These are phyloP conservation scores for Boloria euphrosyne DNA, from an alignment of 2,888 invertebrate genomes.

Conservation along the genomic window DNA sequence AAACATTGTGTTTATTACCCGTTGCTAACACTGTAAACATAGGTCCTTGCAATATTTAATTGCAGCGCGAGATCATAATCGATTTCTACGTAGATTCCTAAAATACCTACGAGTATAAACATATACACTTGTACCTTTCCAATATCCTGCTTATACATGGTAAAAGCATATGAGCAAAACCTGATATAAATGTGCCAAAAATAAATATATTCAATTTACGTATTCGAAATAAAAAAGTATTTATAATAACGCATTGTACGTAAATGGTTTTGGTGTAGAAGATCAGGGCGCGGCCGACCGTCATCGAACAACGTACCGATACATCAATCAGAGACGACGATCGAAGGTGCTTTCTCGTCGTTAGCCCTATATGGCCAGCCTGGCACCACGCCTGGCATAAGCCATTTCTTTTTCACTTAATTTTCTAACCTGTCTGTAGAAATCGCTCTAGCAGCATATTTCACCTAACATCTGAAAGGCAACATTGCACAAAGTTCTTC, in stretches of 20 bases:
- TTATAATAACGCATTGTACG: slow-evolving; percentile 27
- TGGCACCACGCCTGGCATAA: slow-evolving; percentile 74
- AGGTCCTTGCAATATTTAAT: slow-evolving; percentile 60
- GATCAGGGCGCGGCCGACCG: slow-evolving; percentile 37
- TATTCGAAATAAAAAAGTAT: slow-evolving; percentile 9
- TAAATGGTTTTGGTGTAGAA: slow-evolving; percentile 35
- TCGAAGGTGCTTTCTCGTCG: slow-evolving; percentile 80
- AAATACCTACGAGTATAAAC: slow-evolving; percentile 32
- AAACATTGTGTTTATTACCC: slow-evolving; percentile 59
- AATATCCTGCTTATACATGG: too few relatives aligned
- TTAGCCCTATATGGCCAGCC: slow-evolving; percentile 78
- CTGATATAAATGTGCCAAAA: neutral
- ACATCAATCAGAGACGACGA: slow-evolving; percentile 74
- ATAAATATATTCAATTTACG: neutral
- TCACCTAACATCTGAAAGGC: slow-evolving; percentile 67
- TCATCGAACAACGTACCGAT: slow-evolving; percentile 52
- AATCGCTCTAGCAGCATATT: slow-evolving; percentile 76
- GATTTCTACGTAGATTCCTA: slow-evolving; percentile 43
- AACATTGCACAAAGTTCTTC: slow-evolving; percentile 62
- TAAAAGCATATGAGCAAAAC: too few relatives aligned
- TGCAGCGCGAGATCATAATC: slow-evolving; percentile 57
- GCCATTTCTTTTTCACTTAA: slow-evolving; percentile 78
- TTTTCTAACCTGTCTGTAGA: slow-evolving; percentile 81
- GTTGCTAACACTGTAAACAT: slow-evolving; percentile 54
- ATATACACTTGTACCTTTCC: too few relatives aligned